phyloP scores from a whole-genome alignment of 1,140 invertebrate genomes.

The Philotrypesis tridentata region DNA sequence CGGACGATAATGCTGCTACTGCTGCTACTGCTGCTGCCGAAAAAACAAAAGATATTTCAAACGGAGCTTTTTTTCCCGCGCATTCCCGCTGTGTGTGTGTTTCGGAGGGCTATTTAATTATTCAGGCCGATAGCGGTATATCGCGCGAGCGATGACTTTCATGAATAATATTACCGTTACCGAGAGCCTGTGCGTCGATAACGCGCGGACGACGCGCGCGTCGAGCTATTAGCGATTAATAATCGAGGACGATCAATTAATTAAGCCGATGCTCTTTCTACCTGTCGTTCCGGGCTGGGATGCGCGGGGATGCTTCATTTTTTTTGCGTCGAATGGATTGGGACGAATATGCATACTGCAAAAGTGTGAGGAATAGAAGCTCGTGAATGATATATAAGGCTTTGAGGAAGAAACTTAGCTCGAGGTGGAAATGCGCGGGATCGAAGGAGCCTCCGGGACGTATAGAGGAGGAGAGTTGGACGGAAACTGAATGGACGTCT shows the following conservation, averaged over 20 bases:
- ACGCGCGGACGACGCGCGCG: not conserved
- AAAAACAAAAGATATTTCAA: too few relatives aligned
- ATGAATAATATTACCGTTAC: not conserved
- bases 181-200: not conserved
- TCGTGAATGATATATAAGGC: not conserved
- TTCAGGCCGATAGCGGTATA: not conserved
- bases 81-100: not conserved
- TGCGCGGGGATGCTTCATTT: not conserved
- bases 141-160: not conserved
- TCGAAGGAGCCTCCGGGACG: not conserved
- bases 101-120: not conserved
- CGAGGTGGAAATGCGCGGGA: not conserved
- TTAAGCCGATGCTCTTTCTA: too few relatives aligned
- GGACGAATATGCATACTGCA: not conserved
- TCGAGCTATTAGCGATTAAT: not conserved
- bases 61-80: not conserved
- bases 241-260: not conserved
- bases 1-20: not conserved
- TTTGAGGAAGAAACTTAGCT: not conserved
- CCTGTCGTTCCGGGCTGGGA: too few relatives aligned
- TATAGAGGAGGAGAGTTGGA: too few relatives aligned
- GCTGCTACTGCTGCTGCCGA: too few relatives aligned
- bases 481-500: too few relatives aligned
- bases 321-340: not conserved
- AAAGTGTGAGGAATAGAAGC: not conserved